Conservation (phyloP, 2,113 vertebrate species). For the Felis catus region F.catus_Fca126_mat1.0 CM031424.1:31253501-31254000, state of each 20-base stretch:
- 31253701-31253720: background rate
- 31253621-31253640: background rate
- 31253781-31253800: background rate
- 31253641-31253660: slow-evolving; percentile 20
- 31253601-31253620: background rate
- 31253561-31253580: background rate
- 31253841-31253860: background rate
- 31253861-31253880: background rate
- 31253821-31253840: background rate
- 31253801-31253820: background rate
- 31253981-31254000: background rate
- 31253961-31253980: background rate
- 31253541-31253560: background rate
- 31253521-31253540: background rate
- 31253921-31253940: background rate
- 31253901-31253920: background rate
- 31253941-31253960: background rate
- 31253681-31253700: background rate
- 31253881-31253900: background rate
- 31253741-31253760: background rate
- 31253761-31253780: background rate
- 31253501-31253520: background rate
- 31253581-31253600: background rate
- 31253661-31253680: background rate
- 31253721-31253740: background rate